These are phyloP conservation scores for Palythoa caribaeorum DNA, from an alignment of 92 coral and sea anemone genomes.

Conservation along the genomic window DNA sequence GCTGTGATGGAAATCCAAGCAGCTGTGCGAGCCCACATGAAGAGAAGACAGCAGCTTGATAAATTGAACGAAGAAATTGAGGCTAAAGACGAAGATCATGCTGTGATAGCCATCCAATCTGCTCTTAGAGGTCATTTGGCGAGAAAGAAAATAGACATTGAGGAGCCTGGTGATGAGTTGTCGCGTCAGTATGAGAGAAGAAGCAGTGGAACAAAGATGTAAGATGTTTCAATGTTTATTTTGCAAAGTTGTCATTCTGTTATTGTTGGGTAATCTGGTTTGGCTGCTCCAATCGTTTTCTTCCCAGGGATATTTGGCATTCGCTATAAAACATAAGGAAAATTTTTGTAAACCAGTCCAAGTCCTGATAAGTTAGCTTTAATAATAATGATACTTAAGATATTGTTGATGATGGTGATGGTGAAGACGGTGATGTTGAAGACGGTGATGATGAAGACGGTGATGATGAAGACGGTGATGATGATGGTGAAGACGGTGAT, in stretches of 20 bases:
- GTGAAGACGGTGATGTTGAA: no score
- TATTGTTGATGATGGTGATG: no score
- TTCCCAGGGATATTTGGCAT: no score
- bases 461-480: no score
- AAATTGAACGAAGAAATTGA: constrained; percentile 64
- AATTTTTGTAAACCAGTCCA: no score
- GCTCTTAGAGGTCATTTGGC: constrained; percentile 94
- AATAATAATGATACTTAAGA: no score
- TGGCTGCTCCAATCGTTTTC: no score
- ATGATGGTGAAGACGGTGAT: no score
- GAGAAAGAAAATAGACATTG: constrained; percentile 64
- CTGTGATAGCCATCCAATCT: constrained; percentile 88
- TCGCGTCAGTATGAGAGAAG: constrained; percentile 54
- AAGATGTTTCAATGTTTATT: background rate
- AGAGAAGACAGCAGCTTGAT: constrained; percentile 71
- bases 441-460: no score
- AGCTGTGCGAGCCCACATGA: constrained; percentile 90
- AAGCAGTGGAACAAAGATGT: background rate
- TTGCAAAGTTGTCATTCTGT: background rate
- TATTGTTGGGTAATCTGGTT: no score
- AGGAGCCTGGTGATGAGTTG: constrained; percentile 69
- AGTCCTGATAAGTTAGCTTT: no score
- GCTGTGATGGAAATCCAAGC: constrained; percentile 90
- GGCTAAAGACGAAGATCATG: constrained; percentile 78
- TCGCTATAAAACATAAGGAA: no score